Evolutionary conservation across 2,888 invertebrate species (phyloP).

Genomic region (Brachyopa scutellaris): DNA sequence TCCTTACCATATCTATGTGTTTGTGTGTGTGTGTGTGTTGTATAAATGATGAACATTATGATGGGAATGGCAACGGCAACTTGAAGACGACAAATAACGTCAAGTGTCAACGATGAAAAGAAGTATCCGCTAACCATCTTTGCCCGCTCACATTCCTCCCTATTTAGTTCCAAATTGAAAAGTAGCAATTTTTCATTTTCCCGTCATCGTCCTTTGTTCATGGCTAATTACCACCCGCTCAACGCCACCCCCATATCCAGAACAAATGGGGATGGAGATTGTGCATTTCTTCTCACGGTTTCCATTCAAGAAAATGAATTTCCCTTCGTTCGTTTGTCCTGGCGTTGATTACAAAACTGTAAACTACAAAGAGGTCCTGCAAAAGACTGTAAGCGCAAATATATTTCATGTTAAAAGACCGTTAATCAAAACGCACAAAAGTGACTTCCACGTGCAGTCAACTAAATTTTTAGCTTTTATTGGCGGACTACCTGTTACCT

Average conservation of each 20-base stretch:
- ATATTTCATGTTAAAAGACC: constrained; percentile 46
- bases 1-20: neutral
- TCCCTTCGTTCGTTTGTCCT: constrained; percentile 2
- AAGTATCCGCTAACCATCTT: constrained; percentile 6
- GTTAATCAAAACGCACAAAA: constrained; percentile 37
- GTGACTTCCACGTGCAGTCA: constrained; percentile 31
- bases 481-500: constrained; percentile 2
- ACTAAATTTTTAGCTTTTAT: constrained; percentile 32
- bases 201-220: constrained; percentile 64
- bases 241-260: neutral
- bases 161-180: constrained; percentile 55
- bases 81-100: constrained; percentile 67
- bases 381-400: constrained; percentile 21
- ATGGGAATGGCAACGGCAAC: constrained; percentile 58
- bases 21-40: constrained; percentile 35
- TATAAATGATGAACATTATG: constrained; percentile 69
- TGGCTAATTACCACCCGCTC: constrained; percentile 62
- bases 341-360: constrained; percentile 29
- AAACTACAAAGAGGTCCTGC: neutral
- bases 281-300: constrained; percentile 38
- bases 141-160: constrained; percentile 18
- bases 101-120: constrained; percentile 47
- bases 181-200: constrained; percentile 67
- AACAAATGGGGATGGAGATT: too few species aligned
- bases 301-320: constrained; percentile 18